Conservation (phyloP, 1,140 invertebrate genomes). For the Pinna nobilis region DNA sequence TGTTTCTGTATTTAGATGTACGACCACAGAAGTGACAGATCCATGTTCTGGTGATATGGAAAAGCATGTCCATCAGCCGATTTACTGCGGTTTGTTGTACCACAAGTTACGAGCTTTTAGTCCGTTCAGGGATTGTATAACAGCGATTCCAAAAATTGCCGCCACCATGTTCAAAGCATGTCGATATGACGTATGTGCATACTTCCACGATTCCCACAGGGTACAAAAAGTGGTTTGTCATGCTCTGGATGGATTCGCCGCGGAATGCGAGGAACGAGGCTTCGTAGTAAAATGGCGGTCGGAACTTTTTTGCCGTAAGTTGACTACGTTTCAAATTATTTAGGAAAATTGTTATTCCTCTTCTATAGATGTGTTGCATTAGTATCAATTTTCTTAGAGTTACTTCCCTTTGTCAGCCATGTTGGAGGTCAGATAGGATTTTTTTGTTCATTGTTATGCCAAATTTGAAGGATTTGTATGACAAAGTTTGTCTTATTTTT, state of each 20-base stretch:
- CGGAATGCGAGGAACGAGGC: conserved; percentile 30
- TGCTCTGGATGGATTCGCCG: conserved; percentile 28
- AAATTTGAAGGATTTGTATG: no score
- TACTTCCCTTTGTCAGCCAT: no score
- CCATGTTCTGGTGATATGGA: conserved; percentile 25
- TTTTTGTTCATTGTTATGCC: no score
- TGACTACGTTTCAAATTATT: background rate
- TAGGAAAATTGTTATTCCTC: background rate
- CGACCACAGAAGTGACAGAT: conserved; percentile 20
- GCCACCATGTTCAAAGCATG: conserved; percentile 34
- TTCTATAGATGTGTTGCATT: background rate
- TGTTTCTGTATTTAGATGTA: conserved; percentile 36
- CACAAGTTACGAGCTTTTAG: conserved; percentile 9
- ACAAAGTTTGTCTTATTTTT: no score
- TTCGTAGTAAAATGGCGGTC: conserved; percentile 30
- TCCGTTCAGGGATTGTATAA: conserved; percentile 36
- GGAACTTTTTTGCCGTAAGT: conserved; percentile 37
- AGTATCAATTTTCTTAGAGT: no score
- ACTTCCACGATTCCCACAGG: conserved; percentile 18
- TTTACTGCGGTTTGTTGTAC: conserved; percentile 34
- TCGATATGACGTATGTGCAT: conserved; percentile 38
- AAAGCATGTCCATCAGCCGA: conserved; percentile 14
- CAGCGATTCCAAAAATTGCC: background rate
- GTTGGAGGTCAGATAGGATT: no score
- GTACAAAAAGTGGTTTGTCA: conserved; percentile 25